Conservation (phyloP, 1,140 invertebrate species). For the Melanaphis sacchari region DNA sequence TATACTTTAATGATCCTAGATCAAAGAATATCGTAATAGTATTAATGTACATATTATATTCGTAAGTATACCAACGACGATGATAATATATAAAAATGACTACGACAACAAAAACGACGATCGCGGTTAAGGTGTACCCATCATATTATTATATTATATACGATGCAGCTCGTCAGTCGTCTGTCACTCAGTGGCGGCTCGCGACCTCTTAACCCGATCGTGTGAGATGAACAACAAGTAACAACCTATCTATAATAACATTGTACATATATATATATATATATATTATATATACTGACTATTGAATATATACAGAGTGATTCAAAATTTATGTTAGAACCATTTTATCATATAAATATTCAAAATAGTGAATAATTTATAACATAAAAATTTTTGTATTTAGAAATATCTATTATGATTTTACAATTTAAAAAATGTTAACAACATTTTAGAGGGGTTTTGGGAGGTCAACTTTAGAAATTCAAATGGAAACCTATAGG, state of each 20-base stretch:
- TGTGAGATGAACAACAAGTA: not conserved
- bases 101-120: not conserved
- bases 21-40: not conserved
- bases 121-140: not conserved
- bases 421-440: no score
- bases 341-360: no score
- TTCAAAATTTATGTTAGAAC: no score
- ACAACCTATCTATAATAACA: not conserved
- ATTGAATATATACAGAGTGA: not conserved
- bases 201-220: slow-evolving; percentile 1
- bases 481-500: no score
- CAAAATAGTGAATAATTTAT: no score
- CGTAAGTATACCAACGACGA: not conserved
- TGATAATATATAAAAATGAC: not conserved
- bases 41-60: not conserved
- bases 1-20: not conserved
- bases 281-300: not conserved
- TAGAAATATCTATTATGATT: no score
- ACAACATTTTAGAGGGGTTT: no score
- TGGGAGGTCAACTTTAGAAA: no score
- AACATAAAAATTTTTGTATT: no score
- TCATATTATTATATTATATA: not conserved
- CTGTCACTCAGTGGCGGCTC: not conserved
- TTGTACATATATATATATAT: not conserved
- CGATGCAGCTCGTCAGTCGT: not conserved